Evolutionary conservation across 2,888 invertebrate species (phyloP).

Genomic region (Argyresthia goedartella): DNA sequence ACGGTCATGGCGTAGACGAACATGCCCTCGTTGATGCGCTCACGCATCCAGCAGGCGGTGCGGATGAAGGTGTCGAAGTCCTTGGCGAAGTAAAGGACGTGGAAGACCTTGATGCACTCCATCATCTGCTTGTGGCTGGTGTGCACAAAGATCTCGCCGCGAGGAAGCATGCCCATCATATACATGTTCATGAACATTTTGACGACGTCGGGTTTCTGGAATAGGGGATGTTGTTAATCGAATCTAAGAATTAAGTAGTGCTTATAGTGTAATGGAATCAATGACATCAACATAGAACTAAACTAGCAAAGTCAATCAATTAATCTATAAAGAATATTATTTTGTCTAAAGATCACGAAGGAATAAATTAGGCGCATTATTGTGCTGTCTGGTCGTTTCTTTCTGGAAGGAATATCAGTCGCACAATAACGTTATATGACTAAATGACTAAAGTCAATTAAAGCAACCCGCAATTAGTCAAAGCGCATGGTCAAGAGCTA

Average conservation of each 20-base stretch:
- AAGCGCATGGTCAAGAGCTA: too few relatives aligned
- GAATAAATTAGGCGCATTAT: too few relatives aligned
- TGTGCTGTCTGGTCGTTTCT: too few relatives aligned
- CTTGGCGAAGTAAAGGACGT: conserved; percentile 75
- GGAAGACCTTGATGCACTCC: conserved; percentile 74
- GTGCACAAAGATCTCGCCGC: conserved; percentile 72
- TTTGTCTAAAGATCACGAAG: too few relatives aligned
- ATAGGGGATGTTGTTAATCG: conserved; percentile 9
- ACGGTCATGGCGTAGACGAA: conserved; percentile 78
- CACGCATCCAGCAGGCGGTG: conserved; percentile 78
- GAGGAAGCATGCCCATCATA: conserved; percentile 71
- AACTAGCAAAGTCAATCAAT: too few relatives aligned
- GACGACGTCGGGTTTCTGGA: conserved; percentile 68
- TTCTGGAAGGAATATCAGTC: too few relatives aligned
- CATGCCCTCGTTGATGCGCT: conserved; percentile 79
- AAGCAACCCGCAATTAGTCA: too few relatives aligned
- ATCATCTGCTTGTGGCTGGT: conserved; percentile 72
- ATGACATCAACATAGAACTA: neutral
- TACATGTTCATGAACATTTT: conserved; percentile 68
- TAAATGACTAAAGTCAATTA: too few relatives aligned
- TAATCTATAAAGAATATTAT: too few relatives aligned
- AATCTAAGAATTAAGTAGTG: too few relatives aligned
- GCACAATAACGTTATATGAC: too few relatives aligned
- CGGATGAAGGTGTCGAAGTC: conserved; percentile 77
- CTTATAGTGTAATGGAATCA: too few relatives aligned